A percentile compares a stretch with the other conserved stretches of the same genome.
These are phyloP conservation scores for Apamea epomidion DNA, from an alignment of 2,888 invertebrate species.

Conservation along the genomic window DNA sequence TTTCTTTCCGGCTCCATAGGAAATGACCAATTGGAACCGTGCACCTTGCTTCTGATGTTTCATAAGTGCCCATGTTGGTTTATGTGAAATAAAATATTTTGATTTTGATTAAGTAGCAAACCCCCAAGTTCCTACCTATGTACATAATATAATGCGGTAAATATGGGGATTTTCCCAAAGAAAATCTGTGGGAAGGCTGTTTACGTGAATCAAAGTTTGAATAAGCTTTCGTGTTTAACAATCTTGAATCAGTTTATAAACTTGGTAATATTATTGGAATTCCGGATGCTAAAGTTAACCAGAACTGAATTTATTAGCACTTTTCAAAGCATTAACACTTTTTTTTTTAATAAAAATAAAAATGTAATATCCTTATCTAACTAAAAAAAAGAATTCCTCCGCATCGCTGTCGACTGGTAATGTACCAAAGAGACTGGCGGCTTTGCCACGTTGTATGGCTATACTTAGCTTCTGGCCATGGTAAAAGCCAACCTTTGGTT, in stretches of 20 bases:
- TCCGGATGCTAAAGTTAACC: neutral
- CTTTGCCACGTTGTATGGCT: too few relatives aligned
- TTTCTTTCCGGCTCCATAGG: too few relatives aligned
- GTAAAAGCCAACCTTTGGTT: too few relatives aligned
- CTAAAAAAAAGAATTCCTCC: too few relatives aligned
- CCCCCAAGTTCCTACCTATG: neutral
- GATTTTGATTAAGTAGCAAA: neutral
- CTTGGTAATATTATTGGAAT: neutral
- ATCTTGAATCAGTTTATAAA: neutral
- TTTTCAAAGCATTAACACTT: neutral
- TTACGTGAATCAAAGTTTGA: neutral
- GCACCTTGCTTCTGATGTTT: too few relatives aligned
- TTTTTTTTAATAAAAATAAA: neutral
- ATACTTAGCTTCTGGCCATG: too few relatives aligned
- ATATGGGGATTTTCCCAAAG: neutral
- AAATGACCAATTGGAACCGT: too few relatives aligned
- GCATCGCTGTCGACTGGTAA: too few relatives aligned
- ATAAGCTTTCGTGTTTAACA: neutral
- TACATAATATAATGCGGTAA: constrained; percentile 8
- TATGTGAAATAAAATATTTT: too few relatives aligned
- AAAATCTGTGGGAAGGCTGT: neutral
- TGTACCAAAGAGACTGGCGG: too few relatives aligned
- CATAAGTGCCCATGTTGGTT: too few relatives aligned
- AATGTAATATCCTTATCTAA: too few relatives aligned
- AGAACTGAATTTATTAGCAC: neutral